Percentiles rank a stretch among this genome's conserved stretches.
These are phyloP conservation scores for Rhopalosiphum nymphaeae DNA, from an alignment of 2,888 invertebrate genomes.

Conservation along the genomic window DNA sequence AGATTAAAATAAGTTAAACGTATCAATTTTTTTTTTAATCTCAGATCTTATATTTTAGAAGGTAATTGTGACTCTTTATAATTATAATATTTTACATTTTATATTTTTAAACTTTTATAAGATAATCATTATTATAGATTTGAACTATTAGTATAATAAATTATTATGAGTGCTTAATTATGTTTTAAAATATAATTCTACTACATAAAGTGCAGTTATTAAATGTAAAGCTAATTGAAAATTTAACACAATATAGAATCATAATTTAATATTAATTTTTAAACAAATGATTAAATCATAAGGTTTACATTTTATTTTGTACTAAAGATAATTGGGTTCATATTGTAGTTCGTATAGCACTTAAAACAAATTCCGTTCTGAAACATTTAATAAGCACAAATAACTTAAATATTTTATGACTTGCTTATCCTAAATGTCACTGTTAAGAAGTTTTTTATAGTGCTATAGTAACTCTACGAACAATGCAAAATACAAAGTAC, in stretches of 20 bases:
- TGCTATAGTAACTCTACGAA: not conserved
- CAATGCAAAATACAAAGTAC: not conserved
- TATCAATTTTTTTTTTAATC: too few species aligned
- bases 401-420: not conserved
- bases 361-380: not conserved
- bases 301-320: not conserved
- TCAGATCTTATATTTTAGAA: too few species aligned
- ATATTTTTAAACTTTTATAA: too few species aligned
- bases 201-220: not conserved
- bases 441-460: not conserved
- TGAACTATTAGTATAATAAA: too few species aligned
- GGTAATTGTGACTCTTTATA: too few species aligned
- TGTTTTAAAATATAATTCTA: not conserved
- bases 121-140: too few species aligned
- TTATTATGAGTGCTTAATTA: too few species aligned
- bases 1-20: too few species aligned
- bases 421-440: not conserved
- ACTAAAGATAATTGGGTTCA: not conserved
- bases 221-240: not conserved
- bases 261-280: not conserved
- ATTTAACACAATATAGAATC: not conserved
- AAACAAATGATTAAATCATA: not conserved
- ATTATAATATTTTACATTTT: too few species aligned
- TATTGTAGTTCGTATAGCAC: not conserved
- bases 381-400: not conserved